Conservation (phyloP, 1,140 invertebrate species). For the Diorhabda elongata region DNA sequence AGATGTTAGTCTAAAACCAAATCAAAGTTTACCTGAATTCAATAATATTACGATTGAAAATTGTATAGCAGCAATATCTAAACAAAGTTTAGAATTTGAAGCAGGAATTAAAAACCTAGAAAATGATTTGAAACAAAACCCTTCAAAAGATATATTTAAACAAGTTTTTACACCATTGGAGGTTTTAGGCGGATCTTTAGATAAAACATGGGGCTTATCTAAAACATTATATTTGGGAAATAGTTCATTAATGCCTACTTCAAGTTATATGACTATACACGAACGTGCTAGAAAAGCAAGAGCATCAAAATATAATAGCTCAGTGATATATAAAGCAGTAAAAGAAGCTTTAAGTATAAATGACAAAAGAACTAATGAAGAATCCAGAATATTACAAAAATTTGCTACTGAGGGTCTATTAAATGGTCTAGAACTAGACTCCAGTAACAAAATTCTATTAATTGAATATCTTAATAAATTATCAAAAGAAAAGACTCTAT, state of each 20-base stretch:
- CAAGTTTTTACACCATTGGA: slow-evolving; percentile 78
- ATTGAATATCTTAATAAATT: slow-evolving; percentile 50
- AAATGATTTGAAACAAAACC: slow-evolving; percentile 51
- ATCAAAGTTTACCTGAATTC: slow-evolving; percentile 73
- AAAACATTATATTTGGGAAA: slow-evolving; percentile 80
- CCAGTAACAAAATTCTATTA: slow-evolving; percentile 50
- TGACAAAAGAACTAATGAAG: slow-evolving; percentile 55
- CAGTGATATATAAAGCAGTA: slow-evolving; percentile 63
- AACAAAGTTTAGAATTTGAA: slow-evolving; percentile 79
- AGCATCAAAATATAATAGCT: slow-evolving; percentile 62
- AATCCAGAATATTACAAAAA: slow-evolving; percentile 70
- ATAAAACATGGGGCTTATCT: slow-evolving; percentile 80
- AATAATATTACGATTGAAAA: slow-evolving; percentile 75
- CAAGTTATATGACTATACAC: slow-evolving; percentile 70
- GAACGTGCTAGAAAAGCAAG: slow-evolving; percentile 64
- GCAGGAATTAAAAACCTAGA: slow-evolving; percentile 64
- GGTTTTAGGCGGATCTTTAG: slow-evolving; percentile 63
- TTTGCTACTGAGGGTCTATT: slow-evolving; percentile 76
- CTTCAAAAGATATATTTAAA: slow-evolving; percentile 57
- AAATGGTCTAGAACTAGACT: slow-evolving; percentile 64
- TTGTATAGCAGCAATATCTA: slow-evolving; percentile 76
- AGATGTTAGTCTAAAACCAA: slow-evolving; percentile 65
- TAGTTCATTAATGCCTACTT: slow-evolving; percentile 71
- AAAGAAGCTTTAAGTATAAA: slow-evolving; percentile 55
- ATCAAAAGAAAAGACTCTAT: slow-evolving; percentile 54